Conservation (phyloP, 2,797 vertebrate species). For the Diglossa cyanea region DNA sequence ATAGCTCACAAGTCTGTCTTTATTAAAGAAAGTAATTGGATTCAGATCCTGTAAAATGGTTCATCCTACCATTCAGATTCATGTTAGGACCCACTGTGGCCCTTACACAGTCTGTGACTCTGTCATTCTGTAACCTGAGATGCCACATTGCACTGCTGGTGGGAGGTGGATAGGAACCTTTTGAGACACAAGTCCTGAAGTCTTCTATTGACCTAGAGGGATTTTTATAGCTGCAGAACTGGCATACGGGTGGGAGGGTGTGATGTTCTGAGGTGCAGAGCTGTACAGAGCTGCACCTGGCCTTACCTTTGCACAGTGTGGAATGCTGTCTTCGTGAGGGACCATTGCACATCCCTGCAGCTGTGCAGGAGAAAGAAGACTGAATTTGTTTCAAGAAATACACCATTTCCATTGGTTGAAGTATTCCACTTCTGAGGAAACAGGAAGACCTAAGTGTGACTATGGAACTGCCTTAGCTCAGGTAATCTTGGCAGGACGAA, state of each 20-base stretch:
- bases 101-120: background rate
- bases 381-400: background rate
- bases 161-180: background rate
- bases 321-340: background rate
- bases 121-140: background rate
- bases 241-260: background rate
- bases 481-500: background rate
- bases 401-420: background rate
- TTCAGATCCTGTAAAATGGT: background rate
- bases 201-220: background rate
- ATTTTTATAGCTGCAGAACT: background rate
- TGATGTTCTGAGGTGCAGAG: background rate
- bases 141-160: background rate
- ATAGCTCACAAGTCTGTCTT: background rate
- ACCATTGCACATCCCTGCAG: background rate
- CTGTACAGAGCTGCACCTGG: background rate
- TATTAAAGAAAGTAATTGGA: background rate
- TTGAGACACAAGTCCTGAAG: background rate
- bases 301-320: background rate
- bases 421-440: background rate
- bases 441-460: background rate
- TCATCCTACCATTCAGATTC: background rate
- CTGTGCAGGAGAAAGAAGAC: background rate
- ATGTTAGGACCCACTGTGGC: background rate
- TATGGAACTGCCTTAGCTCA: background rate